A percentile compares a stretch with the other conserved stretches of the same genome.
phyloP scores from a whole-genome alignment of 2,888 invertebrate genomes.

The Caenorhabditis sinica region DNA sequence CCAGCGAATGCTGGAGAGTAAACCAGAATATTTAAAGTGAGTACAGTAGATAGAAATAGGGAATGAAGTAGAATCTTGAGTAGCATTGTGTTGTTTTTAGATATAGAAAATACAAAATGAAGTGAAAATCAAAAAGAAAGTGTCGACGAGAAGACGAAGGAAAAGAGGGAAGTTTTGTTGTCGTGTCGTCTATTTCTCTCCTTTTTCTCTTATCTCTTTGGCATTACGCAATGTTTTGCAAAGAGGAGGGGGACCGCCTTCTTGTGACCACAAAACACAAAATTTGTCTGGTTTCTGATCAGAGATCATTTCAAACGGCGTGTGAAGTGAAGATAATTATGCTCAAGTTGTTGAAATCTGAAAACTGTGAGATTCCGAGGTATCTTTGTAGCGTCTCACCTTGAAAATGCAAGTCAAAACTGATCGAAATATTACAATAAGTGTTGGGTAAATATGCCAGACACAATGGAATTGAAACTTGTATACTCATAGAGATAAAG shows the following conservation, averaged over 20 bases:
- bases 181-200: conserved; percentile 5
- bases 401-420: too few relatives aligned
- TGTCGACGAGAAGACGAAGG: too few relatives aligned
- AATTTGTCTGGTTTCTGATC: background rate
- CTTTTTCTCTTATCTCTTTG: background rate
- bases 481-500: too few relatives aligned
- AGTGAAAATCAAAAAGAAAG: background rate
- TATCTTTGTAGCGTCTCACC: too few relatives aligned
- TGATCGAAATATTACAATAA: too few relatives aligned
- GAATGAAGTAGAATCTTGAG: background rate
- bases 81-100: background rate
- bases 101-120: background rate
- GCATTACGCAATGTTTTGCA: conserved; percentile 30
- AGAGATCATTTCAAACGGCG: background rate
- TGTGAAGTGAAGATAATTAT: too few relatives aligned
- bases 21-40: conserved; percentile 63
- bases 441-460: too few relatives aligned
- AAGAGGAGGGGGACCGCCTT: conserved; percentile 17
- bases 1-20: conserved; percentile 66
- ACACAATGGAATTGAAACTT: too few relatives aligned
- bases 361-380: too few relatives aligned
- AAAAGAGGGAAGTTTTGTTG: background rate
- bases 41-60: background rate
- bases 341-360: too few relatives aligned
- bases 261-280: conserved; percentile 47